Percentiles rank a stretch among this genome's conserved stretches.
These are phyloP conservation scores for Butastur rufipennis DNA, from an alignment of 2,113 vertebrate species.

Conservation along the genomic window DNA sequence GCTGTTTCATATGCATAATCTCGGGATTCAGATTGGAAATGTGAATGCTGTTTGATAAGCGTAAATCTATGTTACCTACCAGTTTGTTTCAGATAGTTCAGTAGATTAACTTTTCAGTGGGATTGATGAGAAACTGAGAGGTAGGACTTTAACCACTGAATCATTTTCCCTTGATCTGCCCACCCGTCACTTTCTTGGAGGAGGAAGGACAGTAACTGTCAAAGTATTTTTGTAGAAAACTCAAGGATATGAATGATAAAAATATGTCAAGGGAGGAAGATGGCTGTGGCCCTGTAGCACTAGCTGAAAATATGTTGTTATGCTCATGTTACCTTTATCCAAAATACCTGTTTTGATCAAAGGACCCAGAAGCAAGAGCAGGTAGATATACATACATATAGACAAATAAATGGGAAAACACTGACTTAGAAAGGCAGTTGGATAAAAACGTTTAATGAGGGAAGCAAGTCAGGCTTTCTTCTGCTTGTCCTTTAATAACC, in stretches of 20 bases:
- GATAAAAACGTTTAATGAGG: background rate
- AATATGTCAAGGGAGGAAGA: background rate
- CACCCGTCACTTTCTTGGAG: background rate
- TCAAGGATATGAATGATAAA: background rate
- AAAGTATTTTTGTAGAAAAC: background rate
- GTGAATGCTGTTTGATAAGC: background rate
- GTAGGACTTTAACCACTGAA: background rate
- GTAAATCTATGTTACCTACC: background rate
- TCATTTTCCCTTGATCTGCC: background rate
- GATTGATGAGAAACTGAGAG: background rate
- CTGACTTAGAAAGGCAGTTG: background rate
- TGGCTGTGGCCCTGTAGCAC: background rate
- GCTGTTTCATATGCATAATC: background rate
- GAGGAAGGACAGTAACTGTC: background rate
- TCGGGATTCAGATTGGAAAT: background rate
- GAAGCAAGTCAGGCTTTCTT: background rate
- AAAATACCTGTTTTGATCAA: background rate
- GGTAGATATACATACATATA: background rate
- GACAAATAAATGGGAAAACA: background rate
- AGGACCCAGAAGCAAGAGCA: background rate
- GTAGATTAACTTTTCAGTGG: background rate
- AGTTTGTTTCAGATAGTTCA: background rate
- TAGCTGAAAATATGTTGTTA: background rate
- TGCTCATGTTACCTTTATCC: fast-evolving
- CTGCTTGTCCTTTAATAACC: background rate